Conservation (phyloP, 2,888 invertebrate genomes). For the Seira sanloemensis region DNA sequence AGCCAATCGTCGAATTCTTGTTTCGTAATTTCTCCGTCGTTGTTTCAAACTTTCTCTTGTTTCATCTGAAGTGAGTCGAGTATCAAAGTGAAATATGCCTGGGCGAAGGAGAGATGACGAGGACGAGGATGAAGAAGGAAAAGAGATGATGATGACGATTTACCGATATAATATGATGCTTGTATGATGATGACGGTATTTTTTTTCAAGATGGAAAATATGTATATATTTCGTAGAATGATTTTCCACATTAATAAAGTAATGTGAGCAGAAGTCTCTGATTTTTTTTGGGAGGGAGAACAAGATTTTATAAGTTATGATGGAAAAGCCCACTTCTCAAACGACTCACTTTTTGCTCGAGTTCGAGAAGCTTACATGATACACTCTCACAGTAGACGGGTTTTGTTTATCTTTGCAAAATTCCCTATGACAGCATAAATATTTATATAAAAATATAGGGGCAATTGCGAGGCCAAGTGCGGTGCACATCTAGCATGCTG, state of each 20-base stretch:
- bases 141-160: conserved; percentile 33
- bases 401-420: background rate
- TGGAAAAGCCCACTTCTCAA: background rate
- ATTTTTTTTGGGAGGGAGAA: background rate
- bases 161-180: conserved; percentile 34
- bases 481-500: too few species aligned
- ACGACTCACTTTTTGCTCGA: background rate
- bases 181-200: background rate
- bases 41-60: conserved; percentile 35
- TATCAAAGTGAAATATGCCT: conserved; percentile 34
- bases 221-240: background rate
- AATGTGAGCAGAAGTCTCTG: background rate
- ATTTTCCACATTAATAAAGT: background rate
- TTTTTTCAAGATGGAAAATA: background rate
- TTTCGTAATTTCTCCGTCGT: background rate
- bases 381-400: too few species aligned
- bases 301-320: too few species aligned
- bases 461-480: too few species aligned
- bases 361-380: background rate
- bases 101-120: conserved; percentile 17
- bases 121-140: conserved; percentile 12
- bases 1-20: too few species aligned
- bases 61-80: conserved; percentile 25
- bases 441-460: background rate
- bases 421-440: conserved; percentile 4